Percentiles rank a stretch among this genome's conserved stretches.
phyloP scores from a whole-genome alignment of 2,113 vertebrate genomes.

The Amphiprion percula region DNA sequence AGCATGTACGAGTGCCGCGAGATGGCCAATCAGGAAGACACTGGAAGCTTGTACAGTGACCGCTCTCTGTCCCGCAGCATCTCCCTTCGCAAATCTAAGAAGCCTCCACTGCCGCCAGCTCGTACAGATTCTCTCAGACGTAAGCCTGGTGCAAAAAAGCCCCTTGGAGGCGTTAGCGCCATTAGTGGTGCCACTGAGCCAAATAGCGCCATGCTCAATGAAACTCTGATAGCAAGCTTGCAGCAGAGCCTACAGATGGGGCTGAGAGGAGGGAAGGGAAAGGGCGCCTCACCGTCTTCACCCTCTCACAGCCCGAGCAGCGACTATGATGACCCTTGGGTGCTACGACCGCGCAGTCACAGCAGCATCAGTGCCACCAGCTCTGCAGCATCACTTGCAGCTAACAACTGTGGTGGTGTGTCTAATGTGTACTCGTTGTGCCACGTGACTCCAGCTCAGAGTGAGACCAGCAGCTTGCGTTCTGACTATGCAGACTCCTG shows the following conservation, averaged over 20 bases:
- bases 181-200: constrained; percentile 47
- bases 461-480: constrained; percentile 94
- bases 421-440: constrained; percentile 90
- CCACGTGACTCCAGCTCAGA: constrained; percentile 92
- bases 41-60: constrained; percentile 83
- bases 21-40: constrained; percentile 82
- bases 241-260: constrained; percentile 93
- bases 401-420: constrained; percentile 73
- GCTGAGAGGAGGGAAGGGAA: constrained; percentile 82
- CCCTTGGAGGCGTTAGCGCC: constrained; percentile 63
- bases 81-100: constrained; percentile 94
- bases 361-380: constrained; percentile 91
- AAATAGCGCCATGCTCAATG: constrained; percentile 88
- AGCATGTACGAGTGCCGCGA: constrained; percentile 90
- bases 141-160: constrained; percentile 86
- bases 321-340: constrained; percentile 96
- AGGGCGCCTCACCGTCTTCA: constrained; percentile 88
- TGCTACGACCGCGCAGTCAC: constrained; percentile 92
- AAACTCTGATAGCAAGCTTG: constrained; percentile 92
- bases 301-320: constrained; percentile 95
- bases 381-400: constrained; percentile 87
- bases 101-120: constrained; percentile 92
- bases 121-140: constrained; percentile 95
- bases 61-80: constrained; percentile 90
- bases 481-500: constrained; percentile 95